Evolutionary conservation across 2,797 vertebrate genomes (phyloP).

Genomic region (Sylvia borin): DNA sequence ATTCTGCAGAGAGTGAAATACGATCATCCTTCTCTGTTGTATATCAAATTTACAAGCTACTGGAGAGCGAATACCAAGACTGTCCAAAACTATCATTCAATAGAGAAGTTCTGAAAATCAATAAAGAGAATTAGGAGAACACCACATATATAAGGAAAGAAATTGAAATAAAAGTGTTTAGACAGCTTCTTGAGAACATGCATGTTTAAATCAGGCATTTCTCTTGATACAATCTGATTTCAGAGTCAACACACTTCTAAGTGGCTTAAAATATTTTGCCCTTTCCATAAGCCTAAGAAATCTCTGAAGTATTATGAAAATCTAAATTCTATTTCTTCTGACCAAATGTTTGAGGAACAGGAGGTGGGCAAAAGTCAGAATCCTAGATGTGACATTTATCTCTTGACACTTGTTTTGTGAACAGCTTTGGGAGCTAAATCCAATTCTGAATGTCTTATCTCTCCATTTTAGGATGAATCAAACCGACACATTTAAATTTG

Average conservation of each 20-base stretch:
- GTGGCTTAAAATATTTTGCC: slow-evolving; percentile 22
- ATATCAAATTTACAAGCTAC: neutral
- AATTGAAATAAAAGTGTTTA: slow-evolving; percentile 6
- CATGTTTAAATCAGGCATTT: slow-evolving; percentile 7
- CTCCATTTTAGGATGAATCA: neutral
- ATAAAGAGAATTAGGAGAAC: neutral
- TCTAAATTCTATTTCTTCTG: slow-evolving; percentile 28
- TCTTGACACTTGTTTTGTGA: slow-evolving; percentile 17
- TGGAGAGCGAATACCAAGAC: rapidly evolving
- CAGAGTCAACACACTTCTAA: neutral
- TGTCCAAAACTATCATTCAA: neutral
- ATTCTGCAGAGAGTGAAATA: neutral
- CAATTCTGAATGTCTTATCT: slow-evolving; percentile 7
- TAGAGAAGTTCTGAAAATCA: neutral
- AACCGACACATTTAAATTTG: slow-evolving; percentile 17
- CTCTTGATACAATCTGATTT: slow-evolving; percentile 6
- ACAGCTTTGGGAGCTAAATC: neutral
- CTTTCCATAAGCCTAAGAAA: slow-evolving; percentile 8
- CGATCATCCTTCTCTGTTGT: neutral
- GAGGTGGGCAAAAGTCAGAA: slow-evolving; percentile 28
- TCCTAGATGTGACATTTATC: slow-evolving; percentile 10
- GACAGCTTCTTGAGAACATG: neutral
- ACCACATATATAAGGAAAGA: neutral
- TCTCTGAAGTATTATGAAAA: slow-evolving; percentile 4
- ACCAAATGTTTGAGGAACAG: slow-evolving; percentile 32